These are phyloP conservation scores for Drosophila multiciliata DNA, from an alignment of 2,888 invertebrate genomes.

Conservation along the genomic window DNA sequence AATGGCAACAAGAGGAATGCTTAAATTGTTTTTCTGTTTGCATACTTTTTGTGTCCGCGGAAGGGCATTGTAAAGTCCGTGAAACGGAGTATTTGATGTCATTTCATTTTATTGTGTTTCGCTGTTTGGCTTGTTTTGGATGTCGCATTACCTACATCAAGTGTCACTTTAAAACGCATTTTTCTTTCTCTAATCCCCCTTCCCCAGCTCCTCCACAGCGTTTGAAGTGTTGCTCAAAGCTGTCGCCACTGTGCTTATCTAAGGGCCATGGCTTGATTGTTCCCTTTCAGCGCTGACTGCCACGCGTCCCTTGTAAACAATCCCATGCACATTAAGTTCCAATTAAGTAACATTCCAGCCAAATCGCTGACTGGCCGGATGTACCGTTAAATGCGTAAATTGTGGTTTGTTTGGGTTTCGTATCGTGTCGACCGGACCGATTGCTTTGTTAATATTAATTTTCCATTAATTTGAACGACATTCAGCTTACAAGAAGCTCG, in stretches of 20 bases:
- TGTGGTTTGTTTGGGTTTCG: constrained; percentile 47
- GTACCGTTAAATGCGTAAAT: constrained; percentile 34
- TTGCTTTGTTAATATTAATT: constrained; percentile 82
- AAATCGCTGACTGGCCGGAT: constrained; percentile 50
- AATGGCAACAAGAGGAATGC: constrained; percentile 6
- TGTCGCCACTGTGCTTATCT: constrained; percentile 68
- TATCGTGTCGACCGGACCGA: constrained; percentile 50
- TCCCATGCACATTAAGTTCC: constrained; percentile 78
- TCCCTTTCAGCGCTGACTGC: constrained; percentile 8
- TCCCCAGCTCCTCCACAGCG: background rate
- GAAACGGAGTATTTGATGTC: constrained; percentile 34
- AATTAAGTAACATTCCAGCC: constrained; percentile 73
- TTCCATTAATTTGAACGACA: constrained; percentile 72
- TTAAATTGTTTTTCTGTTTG: background rate
- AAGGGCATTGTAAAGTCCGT: constrained; percentile 34
- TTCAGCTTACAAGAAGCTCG: constrained; percentile 69
- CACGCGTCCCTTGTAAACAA: constrained; percentile 66
- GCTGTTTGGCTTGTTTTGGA: constrained; percentile 65
- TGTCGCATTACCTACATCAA: constrained; percentile 78
- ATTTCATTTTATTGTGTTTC: constrained; percentile 47
- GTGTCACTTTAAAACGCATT: constrained; percentile 80
- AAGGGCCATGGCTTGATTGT: constrained; percentile 26
- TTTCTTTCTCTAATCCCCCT: constrained; percentile 55
- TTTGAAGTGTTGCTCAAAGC: constrained; percentile 70
- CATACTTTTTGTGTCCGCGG: constrained; percentile 6